Evolutionary conservation across 2,888 invertebrate species (phyloP).

Genomic region (Drosophila anomelani): DNA sequence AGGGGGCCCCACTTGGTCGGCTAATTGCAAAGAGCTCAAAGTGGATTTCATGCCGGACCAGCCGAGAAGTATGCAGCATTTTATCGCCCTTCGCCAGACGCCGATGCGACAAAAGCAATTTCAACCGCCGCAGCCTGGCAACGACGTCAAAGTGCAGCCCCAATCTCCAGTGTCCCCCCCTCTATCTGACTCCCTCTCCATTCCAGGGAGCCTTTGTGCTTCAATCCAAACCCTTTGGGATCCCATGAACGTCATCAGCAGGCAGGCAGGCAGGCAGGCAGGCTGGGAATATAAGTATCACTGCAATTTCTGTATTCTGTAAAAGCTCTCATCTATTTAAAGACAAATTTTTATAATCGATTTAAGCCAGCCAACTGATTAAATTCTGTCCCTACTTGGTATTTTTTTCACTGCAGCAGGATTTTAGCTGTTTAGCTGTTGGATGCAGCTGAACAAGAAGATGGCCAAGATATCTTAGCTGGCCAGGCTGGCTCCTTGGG

Average conservation of each 20-base stretch:
- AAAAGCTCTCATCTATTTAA: background rate
- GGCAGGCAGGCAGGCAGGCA: background rate
- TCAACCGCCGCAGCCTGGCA: slow-evolving; percentile 38
- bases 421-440: slow-evolving; percentile 10
- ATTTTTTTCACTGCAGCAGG: background rate
- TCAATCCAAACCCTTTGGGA: background rate
- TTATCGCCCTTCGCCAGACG: slow-evolving; percentile 39
- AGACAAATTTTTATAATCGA: background rate
- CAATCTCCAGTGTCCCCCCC: background rate
- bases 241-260: slow-evolving; percentile 16
- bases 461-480: background rate
- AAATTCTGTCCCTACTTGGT: background rate
- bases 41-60: slow-evolving; percentile 48
- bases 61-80: slow-evolving; percentile 62
- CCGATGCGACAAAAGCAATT: slow-evolving; percentile 50
- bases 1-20: slow-evolving; percentile 25
- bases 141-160: slow-evolving; percentile 48
- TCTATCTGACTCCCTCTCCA: no score
- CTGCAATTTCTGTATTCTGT: background rate
- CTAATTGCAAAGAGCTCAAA: slow-evolving; percentile 54
- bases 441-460: slow-evolving; percentile 38
- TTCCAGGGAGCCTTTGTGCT: slow-evolving; percentile 1
- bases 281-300: background rate
- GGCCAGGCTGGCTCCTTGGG: slow-evolving; percentile 6
- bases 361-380: background rate